These are phyloP conservation scores for Campoplex capitator DNA, from an alignment of 2,888 invertebrate species.

Conservation along the genomic window DNA sequence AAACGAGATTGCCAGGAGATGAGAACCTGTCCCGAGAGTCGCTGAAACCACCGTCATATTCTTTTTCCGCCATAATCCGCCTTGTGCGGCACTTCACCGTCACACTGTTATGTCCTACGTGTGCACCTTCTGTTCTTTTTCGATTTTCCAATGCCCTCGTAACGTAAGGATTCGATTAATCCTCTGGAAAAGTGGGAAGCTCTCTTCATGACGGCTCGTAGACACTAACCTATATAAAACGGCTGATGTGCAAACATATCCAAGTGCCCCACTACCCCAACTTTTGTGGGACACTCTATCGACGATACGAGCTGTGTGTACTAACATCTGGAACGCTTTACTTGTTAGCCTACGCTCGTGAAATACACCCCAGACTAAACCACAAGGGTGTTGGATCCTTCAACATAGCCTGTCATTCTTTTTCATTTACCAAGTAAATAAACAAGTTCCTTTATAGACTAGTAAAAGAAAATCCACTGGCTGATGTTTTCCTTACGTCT, in stretches of 20 bases:
- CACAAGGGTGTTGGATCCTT: slow-evolving; percentile 11
- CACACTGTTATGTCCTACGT: slow-evolving; percentile 25
- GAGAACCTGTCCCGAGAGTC: slow-evolving; percentile 24
- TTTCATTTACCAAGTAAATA: slow-evolving; percentile 23
- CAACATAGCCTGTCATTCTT: background rate
- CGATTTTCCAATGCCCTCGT: slow-evolving; percentile 43
- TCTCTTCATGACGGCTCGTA: background rate
- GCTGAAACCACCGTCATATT: slow-evolving; percentile 28
- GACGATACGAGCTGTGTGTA: slow-evolving; percentile 5
- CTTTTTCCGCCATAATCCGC: slow-evolving; percentile 41
- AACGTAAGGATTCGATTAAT: slow-evolving; percentile 39
- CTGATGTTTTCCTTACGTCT: background rate
- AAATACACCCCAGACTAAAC: slow-evolving; percentile 22
- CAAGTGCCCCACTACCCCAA: slow-evolving; percentile 13
- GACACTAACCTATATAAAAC: slow-evolving; percentile 23
- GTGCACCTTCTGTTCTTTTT: slow-evolving; percentile 41
- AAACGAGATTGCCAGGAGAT: slow-evolving; percentile 59
- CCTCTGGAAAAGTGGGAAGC: slow-evolving; percentile 27
- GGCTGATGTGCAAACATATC: slow-evolving; percentile 5
- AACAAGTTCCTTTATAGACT: slow-evolving; percentile 14
- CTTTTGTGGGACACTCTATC: background rate
- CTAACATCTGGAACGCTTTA: slow-evolving; percentile 37
- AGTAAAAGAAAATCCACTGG: slow-evolving; percentile 10
- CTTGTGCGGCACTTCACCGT: slow-evolving; percentile 43
- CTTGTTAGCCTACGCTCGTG: slow-evolving; percentile 7